Evolutionary conservation across 2,888 invertebrate genomes (phyloP).

Genomic region (Dinocampus coccinellae): DNA sequence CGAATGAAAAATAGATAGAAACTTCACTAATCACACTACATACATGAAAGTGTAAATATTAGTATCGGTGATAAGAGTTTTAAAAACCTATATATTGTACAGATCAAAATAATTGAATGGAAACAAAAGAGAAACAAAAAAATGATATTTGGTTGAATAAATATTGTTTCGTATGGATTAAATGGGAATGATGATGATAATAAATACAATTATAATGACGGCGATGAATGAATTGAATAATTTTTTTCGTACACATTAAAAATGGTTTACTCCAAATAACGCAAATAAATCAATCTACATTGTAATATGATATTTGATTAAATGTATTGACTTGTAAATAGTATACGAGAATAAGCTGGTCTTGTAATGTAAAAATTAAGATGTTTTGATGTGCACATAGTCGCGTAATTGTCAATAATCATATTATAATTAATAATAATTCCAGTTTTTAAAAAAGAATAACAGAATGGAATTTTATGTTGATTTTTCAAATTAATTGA

Average conservation of each 20-base stretch:
- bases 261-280: conserved; percentile 59
- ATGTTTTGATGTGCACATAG: conserved; percentile 75
- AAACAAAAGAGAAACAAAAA: conserved; percentile 46
- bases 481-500: too few species aligned
- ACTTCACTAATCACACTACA: conserved; percentile 36
- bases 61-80: conserved; percentile 60
- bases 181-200: conserved; percentile 41
- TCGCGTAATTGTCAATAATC: conserved; percentile 70
- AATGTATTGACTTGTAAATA: conserved; percentile 66
- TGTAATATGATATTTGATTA: conserved; percentile 63
- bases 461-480: too few species aligned
- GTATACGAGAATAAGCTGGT: conserved; percentile 71
- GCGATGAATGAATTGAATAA: conserved; percentile 57
- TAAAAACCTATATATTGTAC: conserved; percentile 65
- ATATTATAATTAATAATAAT: conserved; percentile 70
- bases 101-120: conserved; percentile 48
- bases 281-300: conserved; percentile 39
- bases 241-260: conserved; percentile 50
- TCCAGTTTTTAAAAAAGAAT: conserved; percentile 65
- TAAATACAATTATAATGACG: conserved; percentile 50
- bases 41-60: conserved; percentile 43
- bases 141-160: conserved; percentile 60
- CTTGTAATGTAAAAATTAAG: conserved; percentile 72
- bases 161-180: conserved; percentile 55
- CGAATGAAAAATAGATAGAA: conserved; percentile 25